Base-by-base conservation (phyloP, 2,797 vertebrate genomes). In the Cichlasoma orientale region DNA sequence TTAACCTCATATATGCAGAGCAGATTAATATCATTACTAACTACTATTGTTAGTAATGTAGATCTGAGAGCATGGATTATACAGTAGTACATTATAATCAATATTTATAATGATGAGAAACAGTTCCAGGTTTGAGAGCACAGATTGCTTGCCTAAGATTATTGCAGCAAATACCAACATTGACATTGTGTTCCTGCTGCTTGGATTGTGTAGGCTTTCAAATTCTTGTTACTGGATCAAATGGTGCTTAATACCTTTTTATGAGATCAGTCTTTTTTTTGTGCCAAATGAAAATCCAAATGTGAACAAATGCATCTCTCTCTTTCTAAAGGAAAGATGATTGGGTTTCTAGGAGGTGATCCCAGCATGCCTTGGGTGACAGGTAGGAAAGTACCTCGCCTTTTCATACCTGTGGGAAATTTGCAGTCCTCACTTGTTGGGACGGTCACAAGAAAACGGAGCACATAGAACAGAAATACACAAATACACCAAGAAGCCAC, bases 381-480 rank as follows among this genome's bases (percentile, higher is more conserved):
- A 71, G 50, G 50, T 61, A 81, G 80, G 84, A 77, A 87, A 90
- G 75, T 78, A 83, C 80, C 78, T 70, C 5, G 52, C 82, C 38
- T 80, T 54, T 59, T 85, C 57, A 80, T 75, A 90, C 86, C 79
- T 85, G 73, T 84, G 82, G 84, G 84, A 88, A 85, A 79, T 83
- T 61, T 82, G 56, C 61, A 59, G 84, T 73, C 31, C 74, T 76
- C 38, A 29, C 56, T 85, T 54, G 80, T 84, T 75, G 79, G 75
- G 71, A 80, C 36, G 38, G 69, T 27, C 41, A 82, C 38, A 81
- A 53, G 79, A 84, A 85, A 88, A 47, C 3, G 2, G 74, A 86
- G 75, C 53, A 53, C 59, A 27, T 72, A 41, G 38, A 73, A 59
- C 54, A 68, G 61, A 83, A 23, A 14, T 47, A 72, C 11, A 82